Percentiles rank a stretch among this genome's conserved stretches.
These are phyloP conservation scores for Drosophila virilis DNA, from an alignment of 1,140 invertebrate species.

Conservation along the genomic window DNA sequence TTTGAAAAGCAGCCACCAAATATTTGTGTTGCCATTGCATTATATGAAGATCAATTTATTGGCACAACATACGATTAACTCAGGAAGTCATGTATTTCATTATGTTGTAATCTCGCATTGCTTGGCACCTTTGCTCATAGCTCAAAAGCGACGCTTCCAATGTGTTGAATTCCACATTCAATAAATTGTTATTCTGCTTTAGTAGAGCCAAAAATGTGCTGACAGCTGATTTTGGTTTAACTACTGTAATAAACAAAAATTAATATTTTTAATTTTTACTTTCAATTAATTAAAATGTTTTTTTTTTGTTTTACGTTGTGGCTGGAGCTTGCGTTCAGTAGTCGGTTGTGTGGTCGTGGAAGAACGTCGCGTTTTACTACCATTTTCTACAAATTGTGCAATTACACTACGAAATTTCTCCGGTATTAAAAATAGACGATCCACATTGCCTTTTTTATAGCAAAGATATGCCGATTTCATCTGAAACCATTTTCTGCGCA, in stretches of 20 bases:
- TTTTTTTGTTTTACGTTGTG: slow-evolving; percentile 34
- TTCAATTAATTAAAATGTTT: not conserved
- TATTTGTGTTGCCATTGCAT: no score
- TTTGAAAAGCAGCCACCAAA: no score
- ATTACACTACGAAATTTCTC: slow-evolving; percentile 70
- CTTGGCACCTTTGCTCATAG: slow-evolving; percentile 70
- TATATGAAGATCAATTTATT: slow-evolving; percentile 12
- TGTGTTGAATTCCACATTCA: slow-evolving; percentile 55
- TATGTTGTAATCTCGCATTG: slow-evolving; percentile 60
- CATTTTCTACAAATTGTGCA: slow-evolving; percentile 73
- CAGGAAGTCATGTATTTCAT: slow-evolving; percentile 43
- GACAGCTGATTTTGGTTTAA: slow-evolving; percentile 21
- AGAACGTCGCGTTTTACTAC: slow-evolving; percentile 41
- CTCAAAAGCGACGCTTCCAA: slow-evolving; percentile 58
- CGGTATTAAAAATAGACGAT: slow-evolving; percentile 65
- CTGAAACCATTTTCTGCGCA: slow-evolving; percentile 77
- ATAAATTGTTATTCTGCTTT: slow-evolving; percentile 58
- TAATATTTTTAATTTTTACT: not conserved
- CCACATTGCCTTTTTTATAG: slow-evolving; percentile 76
- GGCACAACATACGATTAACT: no score
- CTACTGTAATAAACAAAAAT: not conserved
- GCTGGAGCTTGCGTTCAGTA: slow-evolving; percentile 20
- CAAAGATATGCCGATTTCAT: slow-evolving; percentile 79
- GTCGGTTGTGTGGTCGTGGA: not conserved
- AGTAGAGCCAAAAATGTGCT: slow-evolving; percentile 56